Conservation (phyloP, 2,797 vertebrate genomes). For the Sciaenops ocellatus region DNA sequence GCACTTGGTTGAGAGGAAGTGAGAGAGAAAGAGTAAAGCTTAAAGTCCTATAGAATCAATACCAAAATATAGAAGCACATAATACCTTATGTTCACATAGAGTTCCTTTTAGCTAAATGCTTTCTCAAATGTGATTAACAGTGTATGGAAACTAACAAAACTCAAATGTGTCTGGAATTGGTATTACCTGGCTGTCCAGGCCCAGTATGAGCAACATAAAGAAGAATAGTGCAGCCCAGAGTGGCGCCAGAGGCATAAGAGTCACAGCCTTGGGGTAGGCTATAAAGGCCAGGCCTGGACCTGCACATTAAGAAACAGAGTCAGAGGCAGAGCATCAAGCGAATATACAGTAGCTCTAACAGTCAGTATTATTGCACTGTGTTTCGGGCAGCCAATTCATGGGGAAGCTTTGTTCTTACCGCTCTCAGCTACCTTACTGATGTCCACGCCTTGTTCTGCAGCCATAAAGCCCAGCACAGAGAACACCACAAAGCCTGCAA, state of each 20-base stretch:
- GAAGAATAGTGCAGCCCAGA: slow-evolving; percentile 91
- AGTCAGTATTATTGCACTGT: slow-evolving; percentile 10
- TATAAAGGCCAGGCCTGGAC: slow-evolving; percentile 90
- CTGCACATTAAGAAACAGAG: slow-evolving; percentile 71
- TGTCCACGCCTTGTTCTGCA: slow-evolving; percentile 89
- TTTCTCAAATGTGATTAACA: not conserved
- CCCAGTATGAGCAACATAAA: slow-evolving; percentile 90
- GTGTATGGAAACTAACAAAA: not conserved
- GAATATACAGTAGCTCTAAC: not conserved
- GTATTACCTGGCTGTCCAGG: slow-evolving; percentile 88
- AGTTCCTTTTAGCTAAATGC: not conserved
- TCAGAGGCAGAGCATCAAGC: slow-evolving; percentile 17
- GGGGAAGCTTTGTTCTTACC: slow-evolving; percentile 77
- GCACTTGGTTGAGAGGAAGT: slow-evolving; percentile 18
- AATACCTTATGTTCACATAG: not conserved
- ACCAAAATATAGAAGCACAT: slow-evolving; percentile 1
- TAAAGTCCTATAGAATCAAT: not conserved
- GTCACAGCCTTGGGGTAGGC: slow-evolving; percentile 92
- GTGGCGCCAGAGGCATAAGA: slow-evolving; percentile 89
- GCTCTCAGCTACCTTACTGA: slow-evolving; percentile 90
- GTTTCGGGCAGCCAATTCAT: not conserved
- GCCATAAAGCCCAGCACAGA: slow-evolving; percentile 91
- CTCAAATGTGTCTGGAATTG: slow-evolving; percentile 13
- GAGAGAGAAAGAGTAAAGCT: slow-evolving; percentile 13
- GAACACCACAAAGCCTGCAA: slow-evolving; percentile 90